These are phyloP conservation scores for Drosophila mojavensis DNA, from an alignment of 1,140 invertebrate species.

Conservation along the genomic window DNA sequence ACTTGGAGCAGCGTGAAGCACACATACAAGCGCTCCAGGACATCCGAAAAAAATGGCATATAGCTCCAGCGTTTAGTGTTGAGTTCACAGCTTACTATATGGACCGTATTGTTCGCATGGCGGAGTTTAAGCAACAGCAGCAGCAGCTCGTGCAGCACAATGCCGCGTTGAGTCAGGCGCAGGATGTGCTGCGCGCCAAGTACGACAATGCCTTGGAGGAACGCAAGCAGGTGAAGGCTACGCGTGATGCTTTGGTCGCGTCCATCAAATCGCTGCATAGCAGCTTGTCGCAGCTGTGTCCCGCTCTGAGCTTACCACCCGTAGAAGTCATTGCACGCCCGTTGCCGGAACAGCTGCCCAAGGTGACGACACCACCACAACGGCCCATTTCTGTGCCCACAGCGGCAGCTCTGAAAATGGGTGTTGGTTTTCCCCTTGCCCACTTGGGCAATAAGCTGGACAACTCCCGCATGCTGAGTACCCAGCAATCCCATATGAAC, in stretches of 20 bases:
- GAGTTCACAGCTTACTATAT: slow-evolving; percentile 98
- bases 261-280: slow-evolving; percentile 45
- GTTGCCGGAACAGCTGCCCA: slow-evolving; percentile 51
- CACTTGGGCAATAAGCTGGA: slow-evolving; percentile 86
- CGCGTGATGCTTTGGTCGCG: slow-evolving; percentile 34
- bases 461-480: slow-evolving; percentile 86
- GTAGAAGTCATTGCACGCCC: slow-evolving; percentile 84
- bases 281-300: slow-evolving; percentile 83
- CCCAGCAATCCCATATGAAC: slow-evolving; percentile 59
- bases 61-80: slow-evolving; percentile 94
- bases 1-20: slow-evolving; percentile 91
- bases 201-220: slow-evolving; percentile 89
- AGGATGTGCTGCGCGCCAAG: slow-evolving; percentile 89
- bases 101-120: slow-evolving; percentile 92
- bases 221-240: slow-evolving; percentile 57
- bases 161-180: slow-evolving; percentile 88
- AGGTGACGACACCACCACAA: slow-evolving; percentile 67
- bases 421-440: slow-evolving; percentile 90
- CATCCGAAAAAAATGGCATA: slow-evolving; percentile 96
- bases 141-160: slow-evolving; percentile 91
- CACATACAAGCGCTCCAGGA: slow-evolving; percentile 92
- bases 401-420: slow-evolving; percentile 92
- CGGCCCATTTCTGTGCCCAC: slow-evolving; percentile 89
- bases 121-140: slow-evolving; percentile 90
- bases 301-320: slow-evolving; percentile 86